Evolutionary conservation across 2,797 vertebrate species (phyloP), one percentile per base, ranked within the genome.

Genomic region (Scleropages formosus): DNA sequence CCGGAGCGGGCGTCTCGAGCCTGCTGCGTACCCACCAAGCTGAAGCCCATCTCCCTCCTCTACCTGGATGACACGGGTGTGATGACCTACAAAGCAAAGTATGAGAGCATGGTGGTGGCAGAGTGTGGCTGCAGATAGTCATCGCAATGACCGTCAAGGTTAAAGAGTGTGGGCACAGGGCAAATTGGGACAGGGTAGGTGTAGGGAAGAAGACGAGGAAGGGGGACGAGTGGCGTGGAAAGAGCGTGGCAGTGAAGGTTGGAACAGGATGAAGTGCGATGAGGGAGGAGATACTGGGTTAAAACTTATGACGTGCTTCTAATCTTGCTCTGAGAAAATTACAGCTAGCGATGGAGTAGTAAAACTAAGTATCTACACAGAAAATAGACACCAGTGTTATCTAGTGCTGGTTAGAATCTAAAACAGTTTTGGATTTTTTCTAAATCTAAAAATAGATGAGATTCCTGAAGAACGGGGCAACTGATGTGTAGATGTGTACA

Each of bases 91-190:
- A 96, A 96, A 86, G 94, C 95, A 85, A 97, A 96, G 86, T 99
- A 99, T 0, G 96, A 98, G 82, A 96, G 94, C 66, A 98, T 98
- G 96, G 94, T 95, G 9, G 97, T 98, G 76, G 92, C 95, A 0
- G 96, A 98, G 84, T 98, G 95, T 15, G 97, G 96, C 78, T 98
- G 97, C 82, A 94, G 96, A 98, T 98, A 98, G 93, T 89, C 66
- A 49, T 53, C 67, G 31, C 24, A 27, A 58, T 49, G n/a, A n/a
- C n/a, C n/a, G 2, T 39, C 31, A 2, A 31, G 31, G 39, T 39
- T 39, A 6, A 39, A n/a, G 31, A 39, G 31, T 6, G 6, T 39
- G 31, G 6, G 39, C 6, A 39, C 31, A 39, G 6, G 31, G 31
- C 31, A 39, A 6, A 39, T 6, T 31, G n/a, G n/a, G n/a, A 6